Conservation (phyloP, 2,797 vertebrate genomes). For the Linurgus olivaceus region DNA sequence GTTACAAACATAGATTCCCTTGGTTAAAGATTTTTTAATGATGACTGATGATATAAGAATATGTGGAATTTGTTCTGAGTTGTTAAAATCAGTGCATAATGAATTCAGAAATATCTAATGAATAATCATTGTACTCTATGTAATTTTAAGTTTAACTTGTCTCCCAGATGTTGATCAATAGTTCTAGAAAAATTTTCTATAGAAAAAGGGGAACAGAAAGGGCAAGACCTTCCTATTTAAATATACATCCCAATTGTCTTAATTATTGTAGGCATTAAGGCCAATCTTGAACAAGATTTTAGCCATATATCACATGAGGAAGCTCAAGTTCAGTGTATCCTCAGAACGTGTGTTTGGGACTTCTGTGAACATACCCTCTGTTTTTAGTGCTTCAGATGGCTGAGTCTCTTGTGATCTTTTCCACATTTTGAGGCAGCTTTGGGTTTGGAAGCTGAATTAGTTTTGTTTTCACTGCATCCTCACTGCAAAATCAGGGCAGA, state of each 20-base stretch:
- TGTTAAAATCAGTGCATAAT: background rate
- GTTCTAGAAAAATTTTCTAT: background rate
- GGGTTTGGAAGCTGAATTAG: background rate
- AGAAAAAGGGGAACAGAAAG: background rate
- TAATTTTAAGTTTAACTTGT: background rate
- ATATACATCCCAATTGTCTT: background rate
- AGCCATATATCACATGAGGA: background rate
- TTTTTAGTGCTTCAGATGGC: background rate
- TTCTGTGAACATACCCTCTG: background rate
- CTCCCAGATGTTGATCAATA: background rate
- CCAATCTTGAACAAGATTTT: background rate
- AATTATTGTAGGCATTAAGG: background rate
- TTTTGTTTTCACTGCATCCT: background rate
- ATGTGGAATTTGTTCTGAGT: background rate
- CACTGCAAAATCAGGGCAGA: background rate
- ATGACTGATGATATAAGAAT: background rate
- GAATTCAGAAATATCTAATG: background rate
- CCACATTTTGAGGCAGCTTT: background rate
- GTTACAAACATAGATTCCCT: background rate
- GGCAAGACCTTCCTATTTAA: background rate
- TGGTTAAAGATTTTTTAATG: background rate
- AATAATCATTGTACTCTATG: background rate
- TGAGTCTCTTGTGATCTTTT: background rate
- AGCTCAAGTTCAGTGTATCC: background rate
- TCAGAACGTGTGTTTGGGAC: background rate